Conservation (phyloP, 2,797 vertebrate genomes). For the Alfaro cultratus region DNA sequence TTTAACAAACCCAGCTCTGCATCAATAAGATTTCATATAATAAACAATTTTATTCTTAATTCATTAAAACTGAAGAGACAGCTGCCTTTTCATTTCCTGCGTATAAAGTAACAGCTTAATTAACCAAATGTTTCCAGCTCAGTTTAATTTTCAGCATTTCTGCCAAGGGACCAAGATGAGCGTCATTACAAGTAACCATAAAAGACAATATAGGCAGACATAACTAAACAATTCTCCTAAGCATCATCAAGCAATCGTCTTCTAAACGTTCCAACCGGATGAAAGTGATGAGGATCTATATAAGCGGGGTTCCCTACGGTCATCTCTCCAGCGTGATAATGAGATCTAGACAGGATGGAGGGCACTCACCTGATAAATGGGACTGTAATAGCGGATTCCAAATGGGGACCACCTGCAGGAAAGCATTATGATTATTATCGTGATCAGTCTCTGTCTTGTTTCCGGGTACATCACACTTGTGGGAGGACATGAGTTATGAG, state of each 20-base stretch:
- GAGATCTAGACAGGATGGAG: slow-evolving; percentile 62
- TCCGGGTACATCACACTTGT: slow-evolving; percentile 57
- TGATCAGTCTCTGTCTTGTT: slow-evolving; percentile 76
- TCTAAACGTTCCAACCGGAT: slow-evolving; percentile 55
- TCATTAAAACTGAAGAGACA: neutral
- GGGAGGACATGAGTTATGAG: slow-evolving; percentile 75
- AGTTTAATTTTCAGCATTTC: slow-evolving; percentile 15
- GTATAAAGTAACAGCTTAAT: slow-evolving; percentile 1
- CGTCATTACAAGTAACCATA: slow-evolving; percentile 13
- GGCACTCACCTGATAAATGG: slow-evolving; percentile 75
- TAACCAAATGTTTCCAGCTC: slow-evolving; percentile 17
- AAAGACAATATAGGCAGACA: slow-evolving; percentile 32
- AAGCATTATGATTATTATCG: slow-evolving; percentile 72
- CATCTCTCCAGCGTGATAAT: slow-evolving; percentile 54
- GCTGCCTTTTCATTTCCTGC: neutral
- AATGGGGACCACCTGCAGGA: slow-evolving; percentile 74
- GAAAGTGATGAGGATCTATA: slow-evolving; percentile 49
- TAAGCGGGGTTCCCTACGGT: slow-evolving; percentile 40
- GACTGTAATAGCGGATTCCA: slow-evolving; percentile 69
- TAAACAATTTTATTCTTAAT: neutral
- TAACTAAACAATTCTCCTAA: slow-evolving; percentile 49
- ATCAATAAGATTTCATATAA: neutral
- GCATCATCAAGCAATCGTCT: slow-evolving; percentile 56
- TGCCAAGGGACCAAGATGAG: slow-evolving; percentile 11
- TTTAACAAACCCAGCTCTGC: neutral